phyloP scores from a whole-genome alignment of 2,113 vertebrate species.

The Himantopus leucocephalus region DNA sequence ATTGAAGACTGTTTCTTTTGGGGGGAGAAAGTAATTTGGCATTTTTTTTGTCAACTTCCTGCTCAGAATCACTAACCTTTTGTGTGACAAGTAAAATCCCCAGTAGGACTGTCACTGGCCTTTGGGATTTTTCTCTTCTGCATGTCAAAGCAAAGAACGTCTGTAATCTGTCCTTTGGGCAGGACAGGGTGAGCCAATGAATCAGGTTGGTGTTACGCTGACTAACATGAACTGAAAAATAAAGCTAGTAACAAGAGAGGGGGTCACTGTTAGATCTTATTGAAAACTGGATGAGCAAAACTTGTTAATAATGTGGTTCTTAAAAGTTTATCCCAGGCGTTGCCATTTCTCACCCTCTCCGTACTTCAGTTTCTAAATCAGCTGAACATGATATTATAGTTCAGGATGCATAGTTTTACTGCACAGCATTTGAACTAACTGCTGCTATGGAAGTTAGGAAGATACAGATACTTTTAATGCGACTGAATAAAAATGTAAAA shows the following conservation, averaged over 20 bases:
- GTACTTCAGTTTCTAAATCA: neutral
- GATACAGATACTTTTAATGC: neutral
- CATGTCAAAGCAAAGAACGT: neutral
- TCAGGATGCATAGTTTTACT: neutral
- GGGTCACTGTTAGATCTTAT: neutral
- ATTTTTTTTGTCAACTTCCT: neutral
- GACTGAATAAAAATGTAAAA: neutral
- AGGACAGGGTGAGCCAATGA: neutral
- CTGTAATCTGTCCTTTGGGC: neutral
- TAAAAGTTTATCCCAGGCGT: neutral
- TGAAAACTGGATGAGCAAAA: neutral
- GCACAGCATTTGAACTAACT: neutral
- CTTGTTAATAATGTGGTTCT: neutral
- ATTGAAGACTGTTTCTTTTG: neutral
- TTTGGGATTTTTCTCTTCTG: slow-evolving; percentile 1
- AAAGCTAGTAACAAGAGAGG: neutral
- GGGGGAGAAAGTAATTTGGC: neutral
- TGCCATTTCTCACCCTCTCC: neutral
- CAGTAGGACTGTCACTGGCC: neutral
- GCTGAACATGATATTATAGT: neutral
- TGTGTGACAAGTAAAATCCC: neutral
- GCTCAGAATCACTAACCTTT: neutral
- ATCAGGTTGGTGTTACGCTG: neutral
- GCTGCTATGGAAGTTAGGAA: neutral
- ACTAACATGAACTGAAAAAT: neutral